Evolutionary conservation across 2,113 vertebrate species (phyloP).

Genomic region (Lethenteron camtschaticum): DNA sequence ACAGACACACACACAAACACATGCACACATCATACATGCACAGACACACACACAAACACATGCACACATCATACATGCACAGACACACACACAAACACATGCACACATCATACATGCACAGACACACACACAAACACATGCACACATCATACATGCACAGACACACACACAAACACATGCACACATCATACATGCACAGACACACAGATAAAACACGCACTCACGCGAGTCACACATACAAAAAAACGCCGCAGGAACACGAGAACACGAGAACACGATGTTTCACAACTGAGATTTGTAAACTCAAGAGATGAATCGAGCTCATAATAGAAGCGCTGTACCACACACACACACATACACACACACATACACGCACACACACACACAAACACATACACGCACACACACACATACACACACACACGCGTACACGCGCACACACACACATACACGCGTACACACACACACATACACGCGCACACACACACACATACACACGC

Average conservation of each 20-base stretch:
- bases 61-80: neutral
- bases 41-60: conserved; percentile 1
- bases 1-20: neutral
- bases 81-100: neutral
- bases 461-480: neutral
- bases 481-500: neutral
- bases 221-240: too few species aligned
- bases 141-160: neutral
- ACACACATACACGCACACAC: neutral
- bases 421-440: neutral
- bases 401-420: neutral
- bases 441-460: neutral
- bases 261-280: too few species aligned
- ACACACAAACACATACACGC: neutral
- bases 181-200: neutral
- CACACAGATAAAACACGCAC: neutral
- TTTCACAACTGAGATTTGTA: too few species aligned
- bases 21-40: neutral
- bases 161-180: neutral
- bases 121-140: conserved; percentile 1
- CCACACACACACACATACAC: neutral
- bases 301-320: too few species aligned
- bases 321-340: too few species aligned
- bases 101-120: neutral
- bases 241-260: too few species aligned